A percentile compares a stretch with the other conserved stretches of the same genome.
phyloP scores from a whole-genome alignment of 2,888 invertebrate species.

The Arctia plantaginis region DNA sequence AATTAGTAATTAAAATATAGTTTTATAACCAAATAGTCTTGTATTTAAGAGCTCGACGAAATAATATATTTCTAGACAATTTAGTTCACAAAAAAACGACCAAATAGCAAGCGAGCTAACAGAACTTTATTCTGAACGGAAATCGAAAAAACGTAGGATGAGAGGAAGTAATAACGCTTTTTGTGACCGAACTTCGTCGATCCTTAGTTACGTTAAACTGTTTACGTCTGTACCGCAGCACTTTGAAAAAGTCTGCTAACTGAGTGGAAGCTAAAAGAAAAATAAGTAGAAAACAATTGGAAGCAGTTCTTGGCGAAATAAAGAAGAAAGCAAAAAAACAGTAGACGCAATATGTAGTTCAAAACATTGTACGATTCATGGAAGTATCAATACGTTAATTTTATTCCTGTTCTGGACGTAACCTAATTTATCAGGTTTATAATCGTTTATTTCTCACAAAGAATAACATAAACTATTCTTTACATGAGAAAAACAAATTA shows the following conservation, averaged over 20 bases:
- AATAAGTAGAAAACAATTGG: background rate
- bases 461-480: no score
- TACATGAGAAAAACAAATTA: no score
- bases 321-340: background rate
- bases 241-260: conserved; percentile 7
- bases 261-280: background rate
- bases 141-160: conserved; percentile 32
- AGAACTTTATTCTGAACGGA: background rate
- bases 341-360: background rate
- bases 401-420: background rate
- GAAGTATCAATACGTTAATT: background rate
- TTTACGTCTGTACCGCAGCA: conserved; percentile 17
- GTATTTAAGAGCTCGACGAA: background rate
- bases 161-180: conserved; percentile 37
- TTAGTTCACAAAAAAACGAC: background rate
- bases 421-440: no score
- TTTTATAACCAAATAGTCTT: background rate
- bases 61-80: background rate
- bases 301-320: background rate
- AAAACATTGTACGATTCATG: background rate
- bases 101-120: background rate
- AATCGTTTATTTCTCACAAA: no score
- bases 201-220: background rate
- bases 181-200: conserved; percentile 14
- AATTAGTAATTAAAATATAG: background rate